Percentiles rank a stretch among this genome's conserved stretches.
Evolutionary conservation across 1,140 invertebrate genomes (phyloP).

Genomic region (Augochlora pura): DNA sequence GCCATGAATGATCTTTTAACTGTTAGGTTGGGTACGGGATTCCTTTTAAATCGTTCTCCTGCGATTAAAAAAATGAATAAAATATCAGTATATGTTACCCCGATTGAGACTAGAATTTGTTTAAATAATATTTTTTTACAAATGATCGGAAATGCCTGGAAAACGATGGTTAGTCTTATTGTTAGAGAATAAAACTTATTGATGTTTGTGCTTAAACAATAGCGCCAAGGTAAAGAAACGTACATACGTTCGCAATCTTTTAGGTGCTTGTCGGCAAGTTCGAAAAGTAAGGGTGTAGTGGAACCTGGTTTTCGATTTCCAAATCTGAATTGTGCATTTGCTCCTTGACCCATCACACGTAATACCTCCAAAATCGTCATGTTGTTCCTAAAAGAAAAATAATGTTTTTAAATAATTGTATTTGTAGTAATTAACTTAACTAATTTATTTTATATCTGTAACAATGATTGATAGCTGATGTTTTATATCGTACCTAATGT

Average conservation of each 20-base stretch:
- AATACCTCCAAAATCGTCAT: constrained; percentile 94
- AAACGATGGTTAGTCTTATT: no score
- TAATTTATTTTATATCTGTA: no score
- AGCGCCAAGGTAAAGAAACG: constrained; percentile 42
- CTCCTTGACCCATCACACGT: constrained; percentile 90
- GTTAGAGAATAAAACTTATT: no score
- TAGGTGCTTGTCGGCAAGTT: constrained; percentile 91
- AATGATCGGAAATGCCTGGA: no score
- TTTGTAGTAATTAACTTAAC: neutral
- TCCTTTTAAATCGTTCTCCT: constrained; percentile 81
- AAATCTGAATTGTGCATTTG: constrained; percentile 92
- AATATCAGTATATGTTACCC: neutral
- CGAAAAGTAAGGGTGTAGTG: constrained; percentile 87
- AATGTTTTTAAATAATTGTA: neutral
- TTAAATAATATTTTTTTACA: no score
- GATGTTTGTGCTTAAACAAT: neutral
- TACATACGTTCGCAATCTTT: constrained; percentile 88
- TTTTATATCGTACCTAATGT: constrained; percentile 73
- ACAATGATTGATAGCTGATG: no score
- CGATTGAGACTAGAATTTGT: neutral
- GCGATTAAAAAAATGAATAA: constrained; percentile 54
- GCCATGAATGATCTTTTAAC: constrained; percentile 93
- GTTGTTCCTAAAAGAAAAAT: constrained; percentile 88
- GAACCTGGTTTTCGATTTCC: constrained; percentile 93
- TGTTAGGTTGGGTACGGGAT: constrained; percentile 85